Conservation (phyloP, 2,113 vertebrate species). For the Hippocampus comes region DNA sequence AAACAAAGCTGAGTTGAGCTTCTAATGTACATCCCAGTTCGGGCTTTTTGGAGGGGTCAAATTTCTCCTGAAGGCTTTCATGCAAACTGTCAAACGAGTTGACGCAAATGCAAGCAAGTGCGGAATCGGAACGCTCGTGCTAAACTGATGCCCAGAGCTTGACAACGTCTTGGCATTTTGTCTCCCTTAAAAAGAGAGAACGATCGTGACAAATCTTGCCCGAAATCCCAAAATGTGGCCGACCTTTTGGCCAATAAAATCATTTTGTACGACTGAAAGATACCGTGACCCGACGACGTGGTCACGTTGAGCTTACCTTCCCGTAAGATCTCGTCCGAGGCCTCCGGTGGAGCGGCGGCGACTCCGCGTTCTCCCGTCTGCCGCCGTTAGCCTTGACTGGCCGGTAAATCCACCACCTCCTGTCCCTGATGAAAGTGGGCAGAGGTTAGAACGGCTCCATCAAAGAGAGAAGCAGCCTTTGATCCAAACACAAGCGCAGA, state of each 20-base stretch:
- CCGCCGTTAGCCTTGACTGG: slow-evolving; percentile 78
- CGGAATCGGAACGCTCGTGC: background rate
- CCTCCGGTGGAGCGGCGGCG: background rate
- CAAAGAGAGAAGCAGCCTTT: slow-evolving; percentile 87
- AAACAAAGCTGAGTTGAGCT: too few species aligned
- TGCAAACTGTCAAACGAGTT: too few species aligned
- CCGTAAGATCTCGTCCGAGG: background rate
- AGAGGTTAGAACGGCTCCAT: slow-evolving; percentile 96
- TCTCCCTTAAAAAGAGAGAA: background rate
- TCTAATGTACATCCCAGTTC: too few species aligned
- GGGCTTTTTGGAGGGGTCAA: too few species aligned
- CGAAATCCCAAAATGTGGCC: too few species aligned
- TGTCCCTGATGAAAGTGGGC: slow-evolving; percentile 86
- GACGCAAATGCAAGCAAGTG: background rate
- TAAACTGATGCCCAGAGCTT: background rate
- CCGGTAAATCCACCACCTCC: slow-evolving; percentile 77
- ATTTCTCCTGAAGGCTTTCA: too few species aligned
- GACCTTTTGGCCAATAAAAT: too few species aligned
- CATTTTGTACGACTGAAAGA: too few species aligned
- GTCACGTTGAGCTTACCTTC: background rate
- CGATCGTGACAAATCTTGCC: too few species aligned
- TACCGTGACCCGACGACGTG: too few species aligned
- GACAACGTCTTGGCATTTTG: background rate
- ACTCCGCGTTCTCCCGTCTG: slow-evolving; percentile 58
- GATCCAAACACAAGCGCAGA: slow-evolving; percentile 86